Evolutionary conservation across 2,888 invertebrate genomes (phyloP).

Genomic region (Hyles lineata): DNA sequence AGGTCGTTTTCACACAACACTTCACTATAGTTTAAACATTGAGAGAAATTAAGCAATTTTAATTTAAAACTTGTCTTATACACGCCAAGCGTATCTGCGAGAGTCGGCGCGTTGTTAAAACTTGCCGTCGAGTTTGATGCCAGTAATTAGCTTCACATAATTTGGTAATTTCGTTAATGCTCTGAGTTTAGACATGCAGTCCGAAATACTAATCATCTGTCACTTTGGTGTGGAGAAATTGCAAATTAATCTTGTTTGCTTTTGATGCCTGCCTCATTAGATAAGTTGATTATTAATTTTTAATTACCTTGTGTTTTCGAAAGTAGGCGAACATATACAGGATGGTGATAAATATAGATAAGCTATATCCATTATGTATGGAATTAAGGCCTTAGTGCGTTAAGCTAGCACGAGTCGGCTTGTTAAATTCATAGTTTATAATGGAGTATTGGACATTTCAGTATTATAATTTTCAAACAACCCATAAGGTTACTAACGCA

Average conservation of each 20-base stretch:
- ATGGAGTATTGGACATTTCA: too few species aligned
- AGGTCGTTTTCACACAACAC: conserved; percentile 9
- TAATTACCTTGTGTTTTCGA: not conserved
- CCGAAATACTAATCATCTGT: conserved; percentile 54
- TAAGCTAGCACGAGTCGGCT: too few species aligned
- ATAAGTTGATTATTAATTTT: not conserved
- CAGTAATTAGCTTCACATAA: conserved; percentile 72
- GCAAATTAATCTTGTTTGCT: conserved; percentile 14
- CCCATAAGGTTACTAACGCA: too few species aligned
- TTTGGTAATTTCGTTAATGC: conserved; percentile 68
- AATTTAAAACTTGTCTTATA: conserved; percentile 56
- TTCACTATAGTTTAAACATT: conserved; percentile 36
- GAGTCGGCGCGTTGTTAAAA: conserved; percentile 54
- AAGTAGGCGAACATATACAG: too few species aligned
- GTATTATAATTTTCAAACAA: too few species aligned
- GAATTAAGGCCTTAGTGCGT: too few species aligned
- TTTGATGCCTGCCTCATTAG: not conserved
- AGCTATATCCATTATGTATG: too few species aligned
- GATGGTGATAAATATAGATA: too few species aligned
- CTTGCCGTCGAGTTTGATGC: conserved; percentile 68
- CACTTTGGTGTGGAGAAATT: conserved; percentile 12
- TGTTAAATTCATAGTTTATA: too few species aligned
- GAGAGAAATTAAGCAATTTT: conserved; percentile 60
- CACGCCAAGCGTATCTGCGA: conserved; percentile 23
- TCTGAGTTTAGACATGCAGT: conserved; percentile 56